Conservation (phyloP, 2,113 vertebrate species). For the Epinephelus lanceolatus region DNA sequence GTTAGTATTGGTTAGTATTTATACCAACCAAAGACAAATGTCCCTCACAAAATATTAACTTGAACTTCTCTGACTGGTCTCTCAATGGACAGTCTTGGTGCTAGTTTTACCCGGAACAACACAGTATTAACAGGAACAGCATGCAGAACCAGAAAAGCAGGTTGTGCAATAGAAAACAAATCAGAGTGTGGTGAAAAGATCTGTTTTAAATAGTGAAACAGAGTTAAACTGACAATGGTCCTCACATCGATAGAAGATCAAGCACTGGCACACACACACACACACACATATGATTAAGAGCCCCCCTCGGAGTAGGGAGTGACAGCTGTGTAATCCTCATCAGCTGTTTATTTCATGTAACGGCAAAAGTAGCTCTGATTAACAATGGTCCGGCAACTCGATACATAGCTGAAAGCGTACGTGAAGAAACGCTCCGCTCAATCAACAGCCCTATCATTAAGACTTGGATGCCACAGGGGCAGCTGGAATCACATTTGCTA, state of each 20-base stretch:
- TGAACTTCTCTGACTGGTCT: not conserved
- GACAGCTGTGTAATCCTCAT: constrained; percentile 79
- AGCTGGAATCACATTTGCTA: constrained; percentile 82
- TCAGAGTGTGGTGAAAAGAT: not conserved
- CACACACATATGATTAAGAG: constrained; percentile 39
- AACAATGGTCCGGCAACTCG: constrained; percentile 81
- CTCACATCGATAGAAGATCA: not conserved
- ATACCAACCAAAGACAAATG: not conserved
- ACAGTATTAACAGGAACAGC: not conserved
- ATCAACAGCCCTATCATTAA: constrained; percentile 74
- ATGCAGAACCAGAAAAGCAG: constrained; percentile 38
- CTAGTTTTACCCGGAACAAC: not conserved
- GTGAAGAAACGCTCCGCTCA: constrained; percentile 63
- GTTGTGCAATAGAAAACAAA: not conserved
- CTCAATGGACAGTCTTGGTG: not conserved
- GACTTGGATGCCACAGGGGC: constrained; percentile 68
- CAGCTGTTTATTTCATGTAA: constrained; percentile 83
- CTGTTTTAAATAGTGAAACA: not conserved
- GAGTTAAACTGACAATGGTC: not conserved
- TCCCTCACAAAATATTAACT: not conserved
- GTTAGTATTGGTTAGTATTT: too few species aligned
- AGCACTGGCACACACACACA: constrained; percentile 8
- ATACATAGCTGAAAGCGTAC: constrained; percentile 61
- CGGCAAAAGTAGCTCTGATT: constrained; percentile 70
- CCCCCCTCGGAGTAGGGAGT: constrained; percentile 33